phyloP scores from a whole-genome alignment of 2,888 invertebrate genomes.

The Caenorhabditis doughertyi region DNA sequence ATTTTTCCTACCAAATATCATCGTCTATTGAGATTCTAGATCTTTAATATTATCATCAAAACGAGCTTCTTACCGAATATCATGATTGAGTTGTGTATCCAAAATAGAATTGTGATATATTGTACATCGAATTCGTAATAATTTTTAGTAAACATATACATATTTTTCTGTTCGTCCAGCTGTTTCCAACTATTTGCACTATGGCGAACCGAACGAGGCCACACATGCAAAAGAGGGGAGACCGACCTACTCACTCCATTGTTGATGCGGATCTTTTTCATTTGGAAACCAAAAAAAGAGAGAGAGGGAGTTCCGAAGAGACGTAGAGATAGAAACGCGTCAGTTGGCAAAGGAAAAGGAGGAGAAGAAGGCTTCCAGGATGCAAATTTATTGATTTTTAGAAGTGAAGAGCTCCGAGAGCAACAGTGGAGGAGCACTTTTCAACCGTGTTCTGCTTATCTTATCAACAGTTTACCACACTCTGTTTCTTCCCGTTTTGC shows the following conservation, averaged over 20 bases:
- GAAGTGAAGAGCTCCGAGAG: background rate
- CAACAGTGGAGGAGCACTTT: slow-evolving; percentile 2
- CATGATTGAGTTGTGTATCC: no score
- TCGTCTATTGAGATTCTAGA: no score
- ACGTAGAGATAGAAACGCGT: slow-evolving; percentile 43
- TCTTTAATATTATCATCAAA: no score
- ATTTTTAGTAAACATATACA: background rate
- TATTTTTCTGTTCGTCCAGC: background rate
- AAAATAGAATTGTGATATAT: background rate
- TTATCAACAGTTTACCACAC: slow-evolving; percentile 34
- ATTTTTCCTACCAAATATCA: no score
- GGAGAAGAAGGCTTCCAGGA: slow-evolving; percentile 21
- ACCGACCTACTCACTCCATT: no score
- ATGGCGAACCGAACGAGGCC: background rate
- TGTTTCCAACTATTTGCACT: background rate
- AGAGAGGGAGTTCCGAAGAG: slow-evolving; percentile 1
- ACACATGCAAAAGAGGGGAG: background rate
- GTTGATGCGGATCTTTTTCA: slow-evolving; percentile 47
- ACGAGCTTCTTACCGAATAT: no score
- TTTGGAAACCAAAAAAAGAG: background rate
- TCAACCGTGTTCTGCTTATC: slow-evolving; percentile 19
- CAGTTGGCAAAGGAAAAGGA: slow-evolving; percentile 29
- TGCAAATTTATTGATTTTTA: slow-evolving; percentile 57
- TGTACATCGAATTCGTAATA: no score
- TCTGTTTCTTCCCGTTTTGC: background rate